phyloP scores from a whole-genome alignment of 2,113 vertebrate genomes.

The Hippoglossus stenolepis region DNA sequence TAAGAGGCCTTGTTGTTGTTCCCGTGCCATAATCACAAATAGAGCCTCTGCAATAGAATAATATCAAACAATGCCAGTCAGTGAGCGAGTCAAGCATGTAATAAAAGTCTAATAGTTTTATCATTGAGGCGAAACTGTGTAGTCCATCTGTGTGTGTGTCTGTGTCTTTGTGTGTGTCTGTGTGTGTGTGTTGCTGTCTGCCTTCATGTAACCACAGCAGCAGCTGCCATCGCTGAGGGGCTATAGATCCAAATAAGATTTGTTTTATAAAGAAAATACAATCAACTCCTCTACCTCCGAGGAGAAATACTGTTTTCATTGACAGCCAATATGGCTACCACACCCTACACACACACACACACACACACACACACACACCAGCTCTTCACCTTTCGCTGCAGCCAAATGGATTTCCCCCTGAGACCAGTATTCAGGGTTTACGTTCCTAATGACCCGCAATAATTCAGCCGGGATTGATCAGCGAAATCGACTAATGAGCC shows the following conservation, averaged over 20 bases:
- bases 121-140: conserved; percentile 13
- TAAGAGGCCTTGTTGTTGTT: conserved; percentile 49
- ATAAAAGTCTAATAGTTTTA: conserved; percentile 52
- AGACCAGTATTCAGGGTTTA: conserved; percentile 47
- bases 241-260: not conserved
- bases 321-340: conserved; percentile 40
- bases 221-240: not conserved
- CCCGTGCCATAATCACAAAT: conserved; percentile 49
- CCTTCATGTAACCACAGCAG: conserved; percentile 15
- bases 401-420: conserved; percentile 45
- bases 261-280: not conserved
- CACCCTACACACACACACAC: not conserved
- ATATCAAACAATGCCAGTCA: conserved; percentile 59
- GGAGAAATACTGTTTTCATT: conserved; percentile 29
- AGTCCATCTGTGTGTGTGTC: conserved; percentile 2
- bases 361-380: not conserved
- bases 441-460: conserved; percentile 62
- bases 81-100: conserved; percentile 28
- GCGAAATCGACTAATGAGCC: conserved; percentile 57
- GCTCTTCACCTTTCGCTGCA: conserved; percentile 34
- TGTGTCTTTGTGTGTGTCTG: not conserved
- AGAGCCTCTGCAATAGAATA: conserved; percentile 54
- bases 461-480: conserved; percentile 67
- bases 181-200: not conserved
- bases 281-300: conserved; percentile 5